Percentiles rank a stretch among this genome's conserved stretches.
Evolutionary conservation across 2,113 vertebrate genomes (phyloP).

Genomic region (Megaceryle torquata): DNA sequence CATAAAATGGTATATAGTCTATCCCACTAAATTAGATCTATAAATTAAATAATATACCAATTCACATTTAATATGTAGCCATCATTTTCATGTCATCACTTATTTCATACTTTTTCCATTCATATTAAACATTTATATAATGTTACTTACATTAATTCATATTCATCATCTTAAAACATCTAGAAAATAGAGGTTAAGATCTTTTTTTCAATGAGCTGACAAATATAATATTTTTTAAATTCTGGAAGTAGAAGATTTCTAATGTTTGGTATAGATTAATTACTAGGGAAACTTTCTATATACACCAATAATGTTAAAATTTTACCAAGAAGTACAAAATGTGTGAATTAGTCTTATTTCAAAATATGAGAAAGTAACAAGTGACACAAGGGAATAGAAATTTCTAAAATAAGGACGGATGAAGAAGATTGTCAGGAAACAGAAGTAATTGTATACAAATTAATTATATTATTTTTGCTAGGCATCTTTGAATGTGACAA

Average conservation of each 20-base stretch:
- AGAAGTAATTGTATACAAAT: not conserved
- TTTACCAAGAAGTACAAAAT: not conserved
- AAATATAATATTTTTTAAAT: not conserved
- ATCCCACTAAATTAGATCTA: not conserved
- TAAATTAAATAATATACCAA: not conserved
- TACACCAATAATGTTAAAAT: not conserved
- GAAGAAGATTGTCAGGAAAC: not conserved
- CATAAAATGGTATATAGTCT: not conserved
- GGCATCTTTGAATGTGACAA: not conserved
- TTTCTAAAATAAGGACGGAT: not conserved
- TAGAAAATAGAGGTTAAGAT: not conserved
- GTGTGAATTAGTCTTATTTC: not conserved
- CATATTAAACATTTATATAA: not conserved
- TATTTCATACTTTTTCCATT: not conserved
- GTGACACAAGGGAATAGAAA: not conserved
- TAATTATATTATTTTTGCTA: not conserved
- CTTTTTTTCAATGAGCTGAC: not conserved
- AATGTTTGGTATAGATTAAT: not conserved
- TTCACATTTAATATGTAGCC: not conserved
- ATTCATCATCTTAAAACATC: not conserved
- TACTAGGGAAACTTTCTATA: not conserved
- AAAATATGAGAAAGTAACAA: not conserved
- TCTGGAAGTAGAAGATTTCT: fast-evolving
- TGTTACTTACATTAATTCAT: not conserved
- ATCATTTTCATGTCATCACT: not conserved